Base-by-base conservation (phyloP, 2,888 invertebrate genomes). In the Acrocera orbiculus region DNA sequence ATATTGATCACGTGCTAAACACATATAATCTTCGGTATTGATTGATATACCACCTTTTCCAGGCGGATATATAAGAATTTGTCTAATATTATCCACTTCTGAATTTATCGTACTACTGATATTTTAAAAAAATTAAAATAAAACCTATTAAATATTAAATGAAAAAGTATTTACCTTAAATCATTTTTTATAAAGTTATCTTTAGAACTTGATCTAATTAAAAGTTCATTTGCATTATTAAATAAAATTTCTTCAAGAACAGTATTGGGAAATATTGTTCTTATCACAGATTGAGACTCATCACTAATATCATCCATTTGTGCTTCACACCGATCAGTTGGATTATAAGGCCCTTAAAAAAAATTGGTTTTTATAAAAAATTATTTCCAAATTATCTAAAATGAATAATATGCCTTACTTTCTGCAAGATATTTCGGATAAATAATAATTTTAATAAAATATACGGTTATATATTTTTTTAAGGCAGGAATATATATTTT, bases 21-120 rank as follows among this genome's bases (percentile, higher is more conserved):
- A 90, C 57, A 76, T 72, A 49, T 85, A 83, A 59, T 95, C 93
- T 63, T 89, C 87, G n/a, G 83, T 86, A 44, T 87, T 89, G 26
- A 93, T 83, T 10, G 83, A 71, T 46, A 92, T 80, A 10, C 86
- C 83, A 38, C 87, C 87, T 52, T 78, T 79, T 1, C 79, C 80
- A 16, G 83, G 85, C 16, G 86, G 83, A 59, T 87, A 92, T 40
- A 80, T 77, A 34, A 85, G 61, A 38, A 89, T 70, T 49, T 72
- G 72, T 32, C 71, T 63, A 44, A 70, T 69, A 51, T 58, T 55
- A 39, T 62, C 70, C 46, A 62, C 57, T 40, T 64, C 63, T 39
- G 58, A 61, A 16, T 60, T 53, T 50, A 72, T 76, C 15, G 20
- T 9, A 32, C 10, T 3, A 44, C 41, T 11, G 43, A 50, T 52